Conservation (phyloP, 2,888 invertebrate genomes). For the Tetragonisca angustula region DNA sequence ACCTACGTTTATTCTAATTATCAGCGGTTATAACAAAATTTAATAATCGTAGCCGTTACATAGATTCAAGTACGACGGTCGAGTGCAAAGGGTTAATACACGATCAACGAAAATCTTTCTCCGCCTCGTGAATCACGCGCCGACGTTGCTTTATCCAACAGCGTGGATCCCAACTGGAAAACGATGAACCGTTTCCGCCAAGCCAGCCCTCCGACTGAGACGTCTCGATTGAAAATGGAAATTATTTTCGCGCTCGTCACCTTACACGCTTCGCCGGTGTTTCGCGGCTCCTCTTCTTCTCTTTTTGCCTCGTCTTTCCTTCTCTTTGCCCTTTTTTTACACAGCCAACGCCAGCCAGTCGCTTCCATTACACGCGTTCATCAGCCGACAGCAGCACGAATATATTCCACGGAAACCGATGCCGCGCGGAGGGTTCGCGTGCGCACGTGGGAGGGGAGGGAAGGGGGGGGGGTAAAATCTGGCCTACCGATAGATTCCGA, state of each 20-base stretch:
- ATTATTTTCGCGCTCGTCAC: slow-evolving; percentile 42
- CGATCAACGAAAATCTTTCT: too few species aligned
- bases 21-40: too few species aligned
- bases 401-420: slow-evolving; percentile 25
- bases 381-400: neutral
- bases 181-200: neutral
- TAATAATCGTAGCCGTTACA: too few species aligned
- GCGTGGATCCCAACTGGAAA: neutral
- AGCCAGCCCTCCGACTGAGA: neutral
- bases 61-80: too few species aligned
- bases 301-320: slow-evolving; percentile 1
- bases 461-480: slow-evolving; percentile 32
- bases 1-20: too few species aligned
- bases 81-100: too few species aligned
- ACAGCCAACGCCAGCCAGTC: neutral
- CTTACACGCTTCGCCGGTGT: neutral
- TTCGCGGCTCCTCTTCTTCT: neutral
- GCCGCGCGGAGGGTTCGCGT: slow-evolving; percentile 37
- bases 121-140: neutral
- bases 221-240: slow-evolving; percentile 19
- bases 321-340: slow-evolving; percentile 1
- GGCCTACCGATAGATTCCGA: slow-evolving; percentile 54
- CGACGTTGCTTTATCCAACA: neutral
- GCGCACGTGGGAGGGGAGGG: slow-evolving; percentile 2
- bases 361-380: neutral